These are phyloP conservation scores for Tichodroma muraria DNA, from an alignment of 2,113 vertebrate genomes.

Conservation along the genomic window DNA sequence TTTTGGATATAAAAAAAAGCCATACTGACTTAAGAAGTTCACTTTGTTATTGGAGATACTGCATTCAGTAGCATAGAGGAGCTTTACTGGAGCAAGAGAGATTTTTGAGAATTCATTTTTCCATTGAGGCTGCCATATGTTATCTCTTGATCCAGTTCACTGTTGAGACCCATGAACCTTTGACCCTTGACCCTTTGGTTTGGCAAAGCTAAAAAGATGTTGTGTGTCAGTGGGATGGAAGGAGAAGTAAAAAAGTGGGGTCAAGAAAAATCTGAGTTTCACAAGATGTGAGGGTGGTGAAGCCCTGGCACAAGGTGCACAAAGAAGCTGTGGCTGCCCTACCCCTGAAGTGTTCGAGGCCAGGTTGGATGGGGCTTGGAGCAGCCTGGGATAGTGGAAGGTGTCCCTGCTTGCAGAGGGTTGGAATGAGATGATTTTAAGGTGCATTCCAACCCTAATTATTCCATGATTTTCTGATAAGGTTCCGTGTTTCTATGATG, in stretches of 20 bases:
- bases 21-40: background rate
- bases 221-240: background rate
- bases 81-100: fast-evolving
- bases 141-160: background rate
- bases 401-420: background rate
- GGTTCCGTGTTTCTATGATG: background rate
- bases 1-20: background rate
- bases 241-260: background rate
- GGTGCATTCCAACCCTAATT: background rate
- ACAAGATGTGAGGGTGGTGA: background rate
- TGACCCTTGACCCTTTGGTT: background rate
- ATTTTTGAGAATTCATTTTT: background rate
- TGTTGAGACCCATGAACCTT: background rate
- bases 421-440: background rate
- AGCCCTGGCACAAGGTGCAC: fast-evolving
- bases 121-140: background rate
- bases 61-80: fast-evolving
- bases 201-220: background rate
- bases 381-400: background rate
- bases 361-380: fast-evolving
- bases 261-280: background rate
- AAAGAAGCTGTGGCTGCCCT: background rate
- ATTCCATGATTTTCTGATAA: background rate
- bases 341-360: background rate
- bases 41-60: background rate